A percentile compares a stretch with the other conserved stretches of the same genome.
Conservation (phyloP, 2,113 vertebrate species). For the Rhinoderma darwinii region DNA sequence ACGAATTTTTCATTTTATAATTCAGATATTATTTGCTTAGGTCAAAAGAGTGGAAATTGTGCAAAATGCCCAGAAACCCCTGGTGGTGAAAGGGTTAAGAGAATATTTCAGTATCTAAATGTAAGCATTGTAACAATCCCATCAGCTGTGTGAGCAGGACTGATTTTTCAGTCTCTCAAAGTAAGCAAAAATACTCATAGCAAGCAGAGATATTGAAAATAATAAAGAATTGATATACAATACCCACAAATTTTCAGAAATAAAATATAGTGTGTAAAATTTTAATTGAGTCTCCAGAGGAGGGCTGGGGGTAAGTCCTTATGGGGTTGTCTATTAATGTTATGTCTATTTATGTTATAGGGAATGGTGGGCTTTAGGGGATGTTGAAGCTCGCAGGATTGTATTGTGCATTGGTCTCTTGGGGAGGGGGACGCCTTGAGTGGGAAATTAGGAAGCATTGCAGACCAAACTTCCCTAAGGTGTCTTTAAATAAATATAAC, state of each 20-base stretch:
- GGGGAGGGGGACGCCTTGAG: not conserved
- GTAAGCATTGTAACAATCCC: not conserved
- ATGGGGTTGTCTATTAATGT: no score
- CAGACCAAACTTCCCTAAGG: not conserved
- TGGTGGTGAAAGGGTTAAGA: no score
- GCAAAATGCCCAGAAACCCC: no score
- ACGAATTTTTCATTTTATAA: no score
- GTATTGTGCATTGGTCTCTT: not conserved
- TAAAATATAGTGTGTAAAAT: no score
- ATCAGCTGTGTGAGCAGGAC: not conserved
- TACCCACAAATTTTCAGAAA: not conserved
- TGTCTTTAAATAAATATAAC: conserved; percentile 6
- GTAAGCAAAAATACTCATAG: not conserved
- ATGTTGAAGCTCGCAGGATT: not conserved
- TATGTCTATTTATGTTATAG: not conserved
- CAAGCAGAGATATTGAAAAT: not conserved
- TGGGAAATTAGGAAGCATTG: not conserved
- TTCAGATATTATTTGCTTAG: no score
- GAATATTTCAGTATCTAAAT: no score
- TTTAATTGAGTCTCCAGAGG: no score
- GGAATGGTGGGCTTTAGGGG: not conserved
- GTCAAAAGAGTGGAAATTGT: no score
- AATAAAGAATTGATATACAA: not conserved
- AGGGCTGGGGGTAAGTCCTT: no score
- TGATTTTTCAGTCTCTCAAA: not conserved